These are phyloP conservation scores for Xestia sexstrigata DNA, from an alignment of 2,888 invertebrate genomes.

Conservation along the genomic window DNA sequence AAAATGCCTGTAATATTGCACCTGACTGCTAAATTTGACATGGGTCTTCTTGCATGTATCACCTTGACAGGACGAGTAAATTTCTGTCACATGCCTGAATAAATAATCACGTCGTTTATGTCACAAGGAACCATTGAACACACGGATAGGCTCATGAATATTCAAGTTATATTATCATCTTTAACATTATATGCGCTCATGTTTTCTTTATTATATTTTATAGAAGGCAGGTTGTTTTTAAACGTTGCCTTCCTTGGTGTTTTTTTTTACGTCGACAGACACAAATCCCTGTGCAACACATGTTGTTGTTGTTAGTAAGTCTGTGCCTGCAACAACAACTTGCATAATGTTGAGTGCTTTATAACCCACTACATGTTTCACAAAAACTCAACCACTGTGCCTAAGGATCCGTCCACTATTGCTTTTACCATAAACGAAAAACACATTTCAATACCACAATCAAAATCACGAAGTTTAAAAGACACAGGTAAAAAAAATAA, in stretches of 20 bases:
- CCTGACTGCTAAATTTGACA: conserved; percentile 85
- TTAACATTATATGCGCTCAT: conserved; percentile 56
- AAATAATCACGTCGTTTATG: conserved; percentile 84
- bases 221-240: not conserved
- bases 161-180: conserved; percentile 72
- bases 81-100: conserved; percentile 85
- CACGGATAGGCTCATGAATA: conserved; percentile 75
- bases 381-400: not conserved
- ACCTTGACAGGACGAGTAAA: conserved; percentile 86
- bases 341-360: not conserved
- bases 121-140: conserved; percentile 76
- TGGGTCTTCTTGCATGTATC: conserved; percentile 88
- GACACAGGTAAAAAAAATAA: not conserved
- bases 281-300: not conserved
- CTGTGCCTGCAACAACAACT: not conserved
- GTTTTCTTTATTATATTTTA: conserved; percentile 37
- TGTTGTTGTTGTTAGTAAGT: not conserved
- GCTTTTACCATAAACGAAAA: not conserved
- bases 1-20: conserved; percentile 85
- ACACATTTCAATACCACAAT: not conserved
- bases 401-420: no score
- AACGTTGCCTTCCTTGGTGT: not conserved
- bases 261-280: not conserved
- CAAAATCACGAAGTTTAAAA: not conserved
- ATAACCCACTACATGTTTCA: not conserved